These are phyloP conservation scores for Leptonema lineaticorne DNA, from an alignment of 1,140 invertebrate species.

Conservation along the genomic window DNA sequence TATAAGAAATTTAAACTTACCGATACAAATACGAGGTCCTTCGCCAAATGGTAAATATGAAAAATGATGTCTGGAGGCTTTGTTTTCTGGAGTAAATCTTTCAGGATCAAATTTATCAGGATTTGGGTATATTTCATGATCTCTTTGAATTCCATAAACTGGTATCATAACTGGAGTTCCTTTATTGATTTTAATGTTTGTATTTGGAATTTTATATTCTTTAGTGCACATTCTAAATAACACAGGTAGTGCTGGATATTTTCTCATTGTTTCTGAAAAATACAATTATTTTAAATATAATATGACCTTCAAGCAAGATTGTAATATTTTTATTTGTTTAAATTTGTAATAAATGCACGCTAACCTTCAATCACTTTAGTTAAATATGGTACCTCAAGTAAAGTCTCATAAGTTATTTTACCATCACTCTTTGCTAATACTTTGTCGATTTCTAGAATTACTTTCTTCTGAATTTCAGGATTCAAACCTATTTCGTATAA, in stretches of 20 bases:
- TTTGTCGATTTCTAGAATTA: slow-evolving; percentile 56
- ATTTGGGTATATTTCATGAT: slow-evolving; percentile 56
- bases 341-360: neutral
- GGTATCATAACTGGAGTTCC: slow-evolving; percentile 44
- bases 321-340: neutral
- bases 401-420: slow-evolving; percentile 55
- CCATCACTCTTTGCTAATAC: slow-evolving; percentile 47
- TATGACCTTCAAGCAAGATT: neutral
- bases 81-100: slow-evolving; percentile 52
- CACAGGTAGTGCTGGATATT: slow-evolving; percentile 16
- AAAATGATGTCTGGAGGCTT: slow-evolving; percentile 45
- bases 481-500: slow-evolving; percentile 59
- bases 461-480: slow-evolving; percentile 56
- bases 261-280: slow-evolving; percentile 24
- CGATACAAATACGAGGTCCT: slow-evolving; percentile 54
- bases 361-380: slow-evolving; percentile 50
- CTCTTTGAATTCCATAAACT: slow-evolving; percentile 43
- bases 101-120: slow-evolving; percentile 64
- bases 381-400: slow-evolving; percentile 49
- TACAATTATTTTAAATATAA: neutral
- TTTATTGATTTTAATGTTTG: neutral
- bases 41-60: slow-evolving; percentile 60
- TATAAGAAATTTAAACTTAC: slow-evolving; percentile 33
- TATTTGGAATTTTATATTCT: slow-evolving; percentile 7
- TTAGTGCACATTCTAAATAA: slow-evolving; percentile 20